phyloP scores from a whole-genome alignment of 2,113 vertebrate genomes.

The Colinus virginianus region DNA sequence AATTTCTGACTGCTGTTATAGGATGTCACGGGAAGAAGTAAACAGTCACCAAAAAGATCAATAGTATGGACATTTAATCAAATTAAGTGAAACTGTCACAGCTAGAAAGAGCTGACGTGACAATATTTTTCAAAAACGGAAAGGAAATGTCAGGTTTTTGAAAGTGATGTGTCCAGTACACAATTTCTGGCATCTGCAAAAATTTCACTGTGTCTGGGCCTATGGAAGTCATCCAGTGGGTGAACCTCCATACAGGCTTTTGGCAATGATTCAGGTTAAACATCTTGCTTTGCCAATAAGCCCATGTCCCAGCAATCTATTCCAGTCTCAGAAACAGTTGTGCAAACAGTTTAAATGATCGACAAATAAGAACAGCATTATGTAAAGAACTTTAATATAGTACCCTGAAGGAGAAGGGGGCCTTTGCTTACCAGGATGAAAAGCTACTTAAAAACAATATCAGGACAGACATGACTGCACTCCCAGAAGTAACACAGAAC shows the following conservation, averaged over 20 bases:
- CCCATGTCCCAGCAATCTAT: not conserved
- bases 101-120: not conserved
- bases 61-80: not conserved
- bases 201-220: not conserved
- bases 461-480: not conserved
- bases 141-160: not conserved
- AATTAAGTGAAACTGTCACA: not conserved
- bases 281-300: conserved; percentile 8
- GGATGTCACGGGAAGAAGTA: not conserved
- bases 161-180: too few species aligned
- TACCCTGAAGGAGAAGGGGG: not conserved
- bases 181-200: not conserved
- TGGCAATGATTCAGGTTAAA: not conserved
- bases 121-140: not conserved
- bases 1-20: not conserved
- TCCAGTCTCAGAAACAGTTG: not conserved
- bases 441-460: not conserved
- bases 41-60: not conserved
- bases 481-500: not conserved
- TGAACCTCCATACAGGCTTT: not conserved
- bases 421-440: not conserved
- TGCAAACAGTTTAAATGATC: not conserved
- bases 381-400: not conserved
- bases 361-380: not conserved
- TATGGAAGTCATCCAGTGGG: not conserved